Base-by-base conservation (phyloP, 1,140 invertebrate species). In the Sogatella furcifera region DNA sequence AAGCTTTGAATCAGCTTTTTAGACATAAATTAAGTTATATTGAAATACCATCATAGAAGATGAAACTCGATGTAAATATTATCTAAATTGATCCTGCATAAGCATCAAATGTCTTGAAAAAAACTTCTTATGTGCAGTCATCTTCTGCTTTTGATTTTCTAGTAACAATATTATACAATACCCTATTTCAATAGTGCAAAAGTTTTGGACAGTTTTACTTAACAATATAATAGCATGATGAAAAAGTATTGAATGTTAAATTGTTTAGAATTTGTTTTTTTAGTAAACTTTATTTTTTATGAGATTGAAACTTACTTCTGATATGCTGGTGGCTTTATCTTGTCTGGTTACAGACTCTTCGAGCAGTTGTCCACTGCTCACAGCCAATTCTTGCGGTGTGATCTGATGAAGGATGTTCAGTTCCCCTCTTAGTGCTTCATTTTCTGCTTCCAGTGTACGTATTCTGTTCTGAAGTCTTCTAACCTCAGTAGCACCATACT, bases 361-460 rank as follows among this genome's bases (percentile, higher is more conserved):
- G 11, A 5, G 34, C 11, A 8, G 34, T 44, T 52, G 55, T 17
- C 46, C 42, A 21, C 58, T 62, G 5, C 19, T 11, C 5, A 38
- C 15, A 15, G 14, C 52, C 5, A 52, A 46, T 14, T 42, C 31
- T 11, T 17, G 52, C 21, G 57, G 59, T 38, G 52, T 44, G 34
- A 60, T 28, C 13, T 46, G 21, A 21, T 60, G 57, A 10, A 63
- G 52, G 17, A 61, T 55, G 10, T 43, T 56, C 21, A 77, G 64
- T 63, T 77, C 75, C 28, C 73, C 69, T 46, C 68, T 67, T 24
- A 76, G 66, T 9, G 74, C 72, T 57, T 71, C 66, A 62, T 76
- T 76, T 41, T 75, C 64, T 57, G 73, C 69, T 49, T 76, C 73
- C 46, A 71, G 55, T 9, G 53, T 66, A 8, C 66, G 58, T 19